These are phyloP conservation scores for Cyanoliseus patagonus DNA, from an alignment of 2,113 vertebrate species.

Conservation along the genomic window DNA sequence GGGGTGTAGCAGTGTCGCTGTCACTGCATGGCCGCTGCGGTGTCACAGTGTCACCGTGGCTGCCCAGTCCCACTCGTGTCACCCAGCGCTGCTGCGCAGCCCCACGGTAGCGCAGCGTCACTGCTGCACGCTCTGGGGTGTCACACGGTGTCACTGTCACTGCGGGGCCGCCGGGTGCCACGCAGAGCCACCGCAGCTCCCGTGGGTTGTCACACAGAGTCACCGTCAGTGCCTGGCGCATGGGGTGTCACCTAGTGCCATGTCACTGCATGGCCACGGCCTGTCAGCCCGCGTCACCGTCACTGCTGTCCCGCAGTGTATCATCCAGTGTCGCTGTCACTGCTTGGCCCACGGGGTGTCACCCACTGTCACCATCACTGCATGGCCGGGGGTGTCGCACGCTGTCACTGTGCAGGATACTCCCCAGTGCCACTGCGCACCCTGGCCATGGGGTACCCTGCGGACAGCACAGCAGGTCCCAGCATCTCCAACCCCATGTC, in stretches of 20 bases:
- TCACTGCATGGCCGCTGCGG: neutral
- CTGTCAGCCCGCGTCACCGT: neutral
- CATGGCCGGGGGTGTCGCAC: neutral
- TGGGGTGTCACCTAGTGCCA: neutral
- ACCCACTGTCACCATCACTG: neutral
- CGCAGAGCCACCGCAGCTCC: constrained; percentile 35
- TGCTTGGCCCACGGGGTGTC: neutral
- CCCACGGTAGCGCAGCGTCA: neutral
- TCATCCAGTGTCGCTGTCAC: neutral
- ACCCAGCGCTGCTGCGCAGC: neutral
- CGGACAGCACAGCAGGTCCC: neutral
- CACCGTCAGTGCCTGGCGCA: neutral
- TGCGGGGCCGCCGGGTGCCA: neutral
- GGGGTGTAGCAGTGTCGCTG: neutral
- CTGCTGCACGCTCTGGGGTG: constrained; percentile 7
- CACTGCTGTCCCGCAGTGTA: neutral
- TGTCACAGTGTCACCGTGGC: neutral
- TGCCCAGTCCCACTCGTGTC: neutral
- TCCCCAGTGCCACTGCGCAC: rapidly evolving
- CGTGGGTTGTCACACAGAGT: constrained; percentile 41
- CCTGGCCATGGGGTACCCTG: neutral
- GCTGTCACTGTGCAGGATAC: neutral
- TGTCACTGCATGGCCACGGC: neutral
- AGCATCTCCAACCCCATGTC: neutral
- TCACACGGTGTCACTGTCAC: constrained; percentile 52